Conservation (phyloP, 2,113 vertebrate genomes). For the Pedetes capensis region DNA sequence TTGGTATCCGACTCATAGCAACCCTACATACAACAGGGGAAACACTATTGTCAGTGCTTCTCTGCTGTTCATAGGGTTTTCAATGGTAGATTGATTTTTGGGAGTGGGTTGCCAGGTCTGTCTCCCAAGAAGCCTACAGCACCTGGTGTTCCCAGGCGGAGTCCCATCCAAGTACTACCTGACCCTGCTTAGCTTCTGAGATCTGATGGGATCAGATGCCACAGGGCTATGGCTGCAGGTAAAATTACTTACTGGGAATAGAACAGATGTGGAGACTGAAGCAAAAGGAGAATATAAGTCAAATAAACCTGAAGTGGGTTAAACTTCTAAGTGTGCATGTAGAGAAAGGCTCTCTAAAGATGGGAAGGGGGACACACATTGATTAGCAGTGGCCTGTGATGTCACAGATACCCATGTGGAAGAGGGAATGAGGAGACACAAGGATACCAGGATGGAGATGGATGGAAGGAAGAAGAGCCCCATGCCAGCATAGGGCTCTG, state of each 20-base stretch:
- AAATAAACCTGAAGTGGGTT: neutral
- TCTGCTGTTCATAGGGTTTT: too few species aligned
- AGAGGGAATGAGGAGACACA: neutral
- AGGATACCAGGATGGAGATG: neutral
- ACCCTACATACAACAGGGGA: too few species aligned
- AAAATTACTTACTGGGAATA: neutral
- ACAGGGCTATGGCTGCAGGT: too few species aligned
- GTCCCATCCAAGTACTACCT: too few species aligned
- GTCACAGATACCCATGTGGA: neutral
- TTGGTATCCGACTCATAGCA: too few species aligned
- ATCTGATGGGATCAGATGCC: too few species aligned
- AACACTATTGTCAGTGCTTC: too few species aligned
- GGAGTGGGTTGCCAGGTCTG: too few species aligned
- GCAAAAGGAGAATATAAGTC: neutral
- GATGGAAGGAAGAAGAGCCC: neutral
- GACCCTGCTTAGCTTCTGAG: too few species aligned
- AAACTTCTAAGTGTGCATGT: neutral
- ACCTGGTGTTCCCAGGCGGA: too few species aligned
- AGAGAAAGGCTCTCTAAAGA: neutral
- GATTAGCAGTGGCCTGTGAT: neutral
- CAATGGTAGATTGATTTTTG: too few species aligned
- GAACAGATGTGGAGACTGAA: neutral
- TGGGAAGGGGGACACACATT: accelerated
- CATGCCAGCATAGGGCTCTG: neutral
- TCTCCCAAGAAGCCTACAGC: too few species aligned